Base-by-base conservation (phyloP, 2,797 vertebrate species). In the Sebastes ruberrimus region DNA sequence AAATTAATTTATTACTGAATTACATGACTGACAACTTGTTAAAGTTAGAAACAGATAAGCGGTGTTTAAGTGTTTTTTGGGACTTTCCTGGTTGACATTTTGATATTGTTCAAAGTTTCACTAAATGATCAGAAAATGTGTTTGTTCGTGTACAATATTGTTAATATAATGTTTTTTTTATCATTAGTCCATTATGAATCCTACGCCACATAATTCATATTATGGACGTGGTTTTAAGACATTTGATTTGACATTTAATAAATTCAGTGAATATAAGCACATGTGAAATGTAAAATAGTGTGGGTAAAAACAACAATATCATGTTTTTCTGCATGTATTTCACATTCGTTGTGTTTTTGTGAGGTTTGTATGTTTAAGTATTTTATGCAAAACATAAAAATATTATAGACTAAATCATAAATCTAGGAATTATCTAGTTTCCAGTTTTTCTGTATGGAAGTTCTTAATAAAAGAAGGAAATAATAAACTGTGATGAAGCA, bases 331-430 rank as follows among this genome's bases (percentile, higher is more conserved):
- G 55, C 23, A 57, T 25, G 23, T 14, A 14, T 57, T 57, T 57
- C 10, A 23, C 11, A 56, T 23, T 11, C 5, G 6, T 6, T 25
- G 13, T 16, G 55, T 57, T 56, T 25, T 57, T 25, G 6, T 27
- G 13, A 57, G 55, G 23, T 57, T 57, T 14, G 13, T 27, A 25
- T 14, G n/a, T 57, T 57, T 57, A 25, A 27, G 6, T 57, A 25
- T 27, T 57, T 57, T 14, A 57, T 14, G 6, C 23, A 57, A 57
- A 25, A 27, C 5, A 16, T 57, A 57, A 27, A 23, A 57, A 57
- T 42, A 6, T 14, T 0, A 42, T 42, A 13, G 23, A 55, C 53
- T 0, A 0, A 55, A 55, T 23, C 18, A 55, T 10, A 55, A 23
- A 55, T 11, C 0, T 55, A 22, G 25, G 55, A 57, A 57, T 27